Conservation (phyloP, 2,888 invertebrate species). For the Catocala fraxini region DNA sequence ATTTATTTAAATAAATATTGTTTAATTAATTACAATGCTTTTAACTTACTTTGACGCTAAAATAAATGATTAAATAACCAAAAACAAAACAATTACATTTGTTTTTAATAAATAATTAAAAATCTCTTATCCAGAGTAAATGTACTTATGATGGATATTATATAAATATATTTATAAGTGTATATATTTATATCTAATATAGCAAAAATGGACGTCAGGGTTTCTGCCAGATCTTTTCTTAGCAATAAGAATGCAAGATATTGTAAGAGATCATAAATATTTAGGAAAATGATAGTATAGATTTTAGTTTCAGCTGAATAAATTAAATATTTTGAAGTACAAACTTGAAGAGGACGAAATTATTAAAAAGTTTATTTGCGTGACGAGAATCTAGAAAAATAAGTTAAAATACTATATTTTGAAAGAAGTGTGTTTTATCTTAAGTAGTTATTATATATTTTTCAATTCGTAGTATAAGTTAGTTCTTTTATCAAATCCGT, state of each 20-base stretch:
- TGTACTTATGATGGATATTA: constrained; percentile 32
- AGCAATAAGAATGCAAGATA: constrained; percentile 24
- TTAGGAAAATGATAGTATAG: background rate
- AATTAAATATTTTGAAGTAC: background rate
- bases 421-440: too few species aligned
- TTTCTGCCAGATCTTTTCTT: constrained; percentile 53
- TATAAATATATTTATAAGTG: constrained; percentile 49
- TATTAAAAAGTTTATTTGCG: too few species aligned
- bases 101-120: background rate
- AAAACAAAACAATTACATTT: background rate
- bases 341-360: too few species aligned
- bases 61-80: background rate
- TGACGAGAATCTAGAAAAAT: too few species aligned
- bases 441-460: background rate
- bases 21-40: background rate
- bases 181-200: constrained; percentile 47
- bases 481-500: background rate
- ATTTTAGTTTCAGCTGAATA: background rate
- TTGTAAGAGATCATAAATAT: constrained; percentile 16
- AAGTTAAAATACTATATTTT: too few species aligned
- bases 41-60: background rate
- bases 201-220: constrained; percentile 66
- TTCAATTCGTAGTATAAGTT: background rate
- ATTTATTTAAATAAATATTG: background rate
- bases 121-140: constrained; percentile 17